Conservation (phyloP, 2,888 invertebrate species). For the Resseliella maxima region DNA sequence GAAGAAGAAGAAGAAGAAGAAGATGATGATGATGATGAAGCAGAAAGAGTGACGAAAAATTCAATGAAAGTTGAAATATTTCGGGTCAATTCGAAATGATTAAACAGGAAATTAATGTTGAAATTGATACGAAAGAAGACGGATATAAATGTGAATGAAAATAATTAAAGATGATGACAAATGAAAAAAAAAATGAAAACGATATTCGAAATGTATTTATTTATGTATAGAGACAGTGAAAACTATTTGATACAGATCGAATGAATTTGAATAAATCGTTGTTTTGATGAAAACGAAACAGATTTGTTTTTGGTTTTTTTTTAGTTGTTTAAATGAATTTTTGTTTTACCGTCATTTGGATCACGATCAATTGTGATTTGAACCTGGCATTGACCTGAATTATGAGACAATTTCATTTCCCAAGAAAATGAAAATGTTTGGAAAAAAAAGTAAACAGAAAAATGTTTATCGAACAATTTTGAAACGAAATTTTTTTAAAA, state of each 20-base stretch:
- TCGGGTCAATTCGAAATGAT: background rate
- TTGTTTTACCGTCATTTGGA: constrained; percentile 52
- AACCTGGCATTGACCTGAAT: constrained; percentile 43
- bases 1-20: background rate
- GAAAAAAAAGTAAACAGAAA: background rate
- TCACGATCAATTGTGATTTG: constrained; percentile 27
- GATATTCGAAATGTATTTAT: background rate
- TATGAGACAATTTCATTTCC: background rate
- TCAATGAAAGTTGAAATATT: background rate
- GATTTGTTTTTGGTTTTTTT: background rate
- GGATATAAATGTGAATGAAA: constrained; percentile 13
- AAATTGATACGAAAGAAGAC: background rate
- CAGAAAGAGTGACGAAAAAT: background rate
- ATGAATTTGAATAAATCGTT: background rate
- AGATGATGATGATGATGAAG: background rate
- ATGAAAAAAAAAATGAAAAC: background rate
- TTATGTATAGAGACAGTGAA: background rate
- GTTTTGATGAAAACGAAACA: background rate
- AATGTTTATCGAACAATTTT: constrained; percentile 22
- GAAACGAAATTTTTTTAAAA: background rate
- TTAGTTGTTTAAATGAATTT: background rate
- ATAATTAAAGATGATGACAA: background rate
- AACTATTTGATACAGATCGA: background rate
- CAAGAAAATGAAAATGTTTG: background rate
- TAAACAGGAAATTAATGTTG: constrained; percentile 36